phyloP scores from a whole-genome alignment of 2,888 invertebrate genomes.

The Xylocampa areola region DNA sequence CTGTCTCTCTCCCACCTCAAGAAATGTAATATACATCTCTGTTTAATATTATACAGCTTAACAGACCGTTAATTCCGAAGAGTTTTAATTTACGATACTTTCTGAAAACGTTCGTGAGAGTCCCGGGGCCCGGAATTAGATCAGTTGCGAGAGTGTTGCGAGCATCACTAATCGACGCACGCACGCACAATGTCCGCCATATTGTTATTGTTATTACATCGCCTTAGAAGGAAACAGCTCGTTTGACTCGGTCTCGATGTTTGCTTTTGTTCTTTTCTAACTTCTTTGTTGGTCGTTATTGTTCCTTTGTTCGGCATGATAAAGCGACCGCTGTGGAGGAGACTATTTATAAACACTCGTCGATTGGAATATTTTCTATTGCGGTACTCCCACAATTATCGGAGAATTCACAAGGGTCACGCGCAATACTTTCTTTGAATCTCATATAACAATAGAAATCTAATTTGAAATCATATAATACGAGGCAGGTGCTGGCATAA shows the following conservation, averaged over 20 bases:
- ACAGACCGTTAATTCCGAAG: conserved; percentile 68
- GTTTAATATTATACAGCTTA: conserved; percentile 56
- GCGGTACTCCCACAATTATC: conserved; percentile 62
- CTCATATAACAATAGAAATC: conserved; percentile 20
- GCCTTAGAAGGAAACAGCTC: conserved; percentile 79
- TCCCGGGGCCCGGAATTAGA: conserved; percentile 68
- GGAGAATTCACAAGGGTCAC: conserved; percentile 55
- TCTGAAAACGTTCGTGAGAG: conserved; percentile 59
- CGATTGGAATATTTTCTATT: conserved; percentile 73
- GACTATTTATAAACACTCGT: conserved; percentile 81
- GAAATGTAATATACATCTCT: conserved; percentile 53
- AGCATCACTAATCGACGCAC: conserved; percentile 73
- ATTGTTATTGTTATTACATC: conserved; percentile 81
- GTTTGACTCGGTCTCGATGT: conserved; percentile 76
- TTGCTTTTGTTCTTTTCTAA: conserved; percentile 85
- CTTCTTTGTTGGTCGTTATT: conserved; percentile 83
- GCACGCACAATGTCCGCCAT: conserved; percentile 75
- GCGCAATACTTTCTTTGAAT: conserved; percentile 37
- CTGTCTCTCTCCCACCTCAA: conserved; percentile 75
- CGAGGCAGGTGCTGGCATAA: conserved; percentile 62
- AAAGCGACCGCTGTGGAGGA: conserved; percentile 71
- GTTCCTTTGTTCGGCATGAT: conserved; percentile 83
- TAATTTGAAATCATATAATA: conserved; percentile 11
- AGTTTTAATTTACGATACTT: conserved; percentile 68
- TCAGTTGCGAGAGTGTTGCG: conserved; percentile 61